phyloP scores from a whole-genome alignment of 2,888 invertebrate genomes.

The Digitonthophagus gazella region DNA sequence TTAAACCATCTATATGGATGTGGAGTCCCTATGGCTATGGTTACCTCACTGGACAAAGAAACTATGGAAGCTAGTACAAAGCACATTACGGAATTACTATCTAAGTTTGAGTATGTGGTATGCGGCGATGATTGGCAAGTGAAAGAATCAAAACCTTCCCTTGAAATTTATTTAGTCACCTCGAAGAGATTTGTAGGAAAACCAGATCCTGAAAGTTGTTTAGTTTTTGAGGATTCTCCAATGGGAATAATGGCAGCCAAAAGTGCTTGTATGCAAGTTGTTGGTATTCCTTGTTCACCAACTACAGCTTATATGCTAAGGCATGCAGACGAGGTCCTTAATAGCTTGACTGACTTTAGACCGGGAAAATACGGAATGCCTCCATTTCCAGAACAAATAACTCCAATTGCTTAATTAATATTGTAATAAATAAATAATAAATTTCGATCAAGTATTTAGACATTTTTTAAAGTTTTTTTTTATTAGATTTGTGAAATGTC shows the following conservation, averaged over 20 bases:
- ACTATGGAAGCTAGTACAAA: conserved; percentile 71
- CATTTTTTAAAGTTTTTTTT: too few species aligned
- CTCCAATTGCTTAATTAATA: too few species aligned
- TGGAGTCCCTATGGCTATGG: conserved; percentile 80
- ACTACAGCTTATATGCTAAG: too few species aligned
- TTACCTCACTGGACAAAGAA: conserved; percentile 79
- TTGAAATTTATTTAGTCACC: conserved; percentile 85
- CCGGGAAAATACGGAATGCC: conserved; percentile 85
- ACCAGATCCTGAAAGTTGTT: conserved; percentile 64
- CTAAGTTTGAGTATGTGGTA: conserved; percentile 73
- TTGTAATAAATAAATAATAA: too few species aligned
- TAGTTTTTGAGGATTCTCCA: conserved; percentile 91
- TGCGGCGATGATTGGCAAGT: conserved; percentile 84
- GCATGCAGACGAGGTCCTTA: conserved; percentile 68
- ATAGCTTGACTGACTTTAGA: conserved; percentile 72
- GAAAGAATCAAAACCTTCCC: conserved; percentile 82
- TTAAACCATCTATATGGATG: conserved; percentile 71
- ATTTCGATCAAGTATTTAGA: too few species aligned
- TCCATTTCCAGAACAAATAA: background rate
- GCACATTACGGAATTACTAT: conserved; percentile 64
- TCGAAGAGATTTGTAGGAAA: conserved; percentile 71
- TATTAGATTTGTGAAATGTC: too few species aligned
- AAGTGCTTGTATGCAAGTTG: conserved; percentile 80
- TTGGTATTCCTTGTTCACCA: conserved; percentile 74
- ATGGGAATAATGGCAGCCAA: conserved; percentile 81